Evolutionary conservation across 2,888 invertebrate genomes (phyloP).

Genomic region (Antitype chi): DNA sequence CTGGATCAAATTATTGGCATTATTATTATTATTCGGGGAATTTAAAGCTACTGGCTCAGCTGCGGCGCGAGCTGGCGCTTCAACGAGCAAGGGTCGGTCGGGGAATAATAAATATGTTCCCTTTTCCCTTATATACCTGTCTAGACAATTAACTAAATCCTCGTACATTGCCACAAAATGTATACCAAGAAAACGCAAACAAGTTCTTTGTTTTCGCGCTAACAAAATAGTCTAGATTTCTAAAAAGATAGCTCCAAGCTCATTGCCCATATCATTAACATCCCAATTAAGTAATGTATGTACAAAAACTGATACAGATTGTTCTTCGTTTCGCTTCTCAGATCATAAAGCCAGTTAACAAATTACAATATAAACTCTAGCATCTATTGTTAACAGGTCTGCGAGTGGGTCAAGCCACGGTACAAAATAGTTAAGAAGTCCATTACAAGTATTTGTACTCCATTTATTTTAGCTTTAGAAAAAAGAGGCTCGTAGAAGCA

Average conservation of each 20-base stretch:
- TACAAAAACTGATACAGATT: constrained; percentile 25
- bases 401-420: constrained; percentile 42
- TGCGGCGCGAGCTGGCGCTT: no score
- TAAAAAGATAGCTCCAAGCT: constrained; percentile 19
- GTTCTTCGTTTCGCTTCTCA: constrained; percentile 24
- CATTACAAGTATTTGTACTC: no score
- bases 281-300: constrained; percentile 18
- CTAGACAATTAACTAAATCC: no score
- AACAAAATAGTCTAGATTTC: constrained; percentile 26
- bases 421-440: background rate
- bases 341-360: constrained; percentile 8
- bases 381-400: constrained; percentile 41
- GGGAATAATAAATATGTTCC: no score
- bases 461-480: no score
- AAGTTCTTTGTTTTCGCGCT: background rate
- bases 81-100: no score
- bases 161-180: no score
- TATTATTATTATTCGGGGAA: no score
- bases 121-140: no score
- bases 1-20: no score
- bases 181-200: background rate
- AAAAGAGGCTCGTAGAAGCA: no score
- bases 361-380: constrained; percentile 39
- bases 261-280: constrained; percentile 17
- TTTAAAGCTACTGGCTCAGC: no score